Base-by-base conservation (phyloP, 1,140 invertebrate genomes). In the Ceratitis capitata region DNA sequence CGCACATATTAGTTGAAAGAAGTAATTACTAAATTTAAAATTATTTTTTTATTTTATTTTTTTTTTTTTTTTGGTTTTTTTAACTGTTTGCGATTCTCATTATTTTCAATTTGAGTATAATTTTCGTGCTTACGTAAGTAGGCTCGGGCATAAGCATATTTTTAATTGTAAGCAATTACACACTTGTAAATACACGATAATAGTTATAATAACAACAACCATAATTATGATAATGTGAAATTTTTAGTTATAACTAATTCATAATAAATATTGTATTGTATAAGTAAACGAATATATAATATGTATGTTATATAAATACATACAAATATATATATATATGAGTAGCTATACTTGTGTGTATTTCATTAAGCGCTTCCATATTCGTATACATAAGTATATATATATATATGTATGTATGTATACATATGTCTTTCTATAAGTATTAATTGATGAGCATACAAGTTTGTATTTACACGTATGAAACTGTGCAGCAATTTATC, bases 111-210 rank as follows among this genome's bases (percentile, higher is more conserved):
- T 69, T 69, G 9, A 69, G 9, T 29, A 35, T 32, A 14, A 35
- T 5, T 61, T n/a, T 5, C 12, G 39, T n/a, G 45, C 39, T 39
- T 26, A 45, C 16, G 35, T 69, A 39, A 19, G 64, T 19, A n/a
- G n/a, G n/a, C n/a, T n/a, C n/a, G n/a, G n/a, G n/a, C n/a, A 39
- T 69, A 69, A 69, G 64, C 39, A 32, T n/a, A 39, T 42, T 23
- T 69, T 69, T 19, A 69, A 26, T 39, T 35, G 35, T 9, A 45
- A 78, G 69, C 26, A 45, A 78, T n/a, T 78, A 45, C n/a, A n/a
- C n/a, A n/a, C 69, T 47, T 78, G 69, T 78, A 78, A 78, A 82
- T 58, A 12, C n/a, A 84, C 51, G 86, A 85, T 85, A 82, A 82
- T 49, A 35, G n/a, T n/a, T n/a, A 35, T 23, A 84, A 85, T 32